Conservation (phyloP, 2,113 vertebrate genomes). For the Bufo gargarizans region DNA sequence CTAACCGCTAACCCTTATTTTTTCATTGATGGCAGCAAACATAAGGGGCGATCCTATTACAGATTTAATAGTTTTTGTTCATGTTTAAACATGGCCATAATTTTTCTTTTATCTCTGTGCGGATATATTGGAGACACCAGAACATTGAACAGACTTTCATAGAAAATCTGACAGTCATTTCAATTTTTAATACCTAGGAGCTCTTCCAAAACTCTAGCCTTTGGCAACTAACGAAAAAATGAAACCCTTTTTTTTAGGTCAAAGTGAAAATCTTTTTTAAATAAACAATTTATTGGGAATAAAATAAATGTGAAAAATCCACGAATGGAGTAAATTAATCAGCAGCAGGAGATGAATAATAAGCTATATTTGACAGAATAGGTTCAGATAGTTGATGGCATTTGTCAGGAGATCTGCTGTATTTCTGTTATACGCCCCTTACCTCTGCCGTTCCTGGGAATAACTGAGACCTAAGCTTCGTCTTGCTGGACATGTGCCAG, state of each 20-base stretch:
- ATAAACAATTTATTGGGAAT: slow-evolving; percentile 33
- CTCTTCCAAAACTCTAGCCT: slow-evolving; percentile 18
- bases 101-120: not conserved
- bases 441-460: not conserved
- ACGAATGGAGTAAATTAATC: slow-evolving; percentile 29
- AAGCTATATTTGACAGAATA: not conserved
- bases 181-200: slow-evolving; percentile 10
- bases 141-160: slow-evolving; percentile 3
- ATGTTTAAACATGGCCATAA: not conserved
- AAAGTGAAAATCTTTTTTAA: not conserved
- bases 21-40: not conserved
- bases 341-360: not conserved
- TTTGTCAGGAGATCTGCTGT: slow-evolving; percentile 15
- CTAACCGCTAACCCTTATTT: not conserved
- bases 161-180: slow-evolving; percentile 33
- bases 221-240: not conserved
- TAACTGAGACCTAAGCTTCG: not conserved
- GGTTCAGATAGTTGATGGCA: slow-evolving; percentile 1
- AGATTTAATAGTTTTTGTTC: not conserved
- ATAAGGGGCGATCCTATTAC: not conserved
- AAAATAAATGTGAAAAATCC: slow-evolving; percentile 7
- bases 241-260: not conserved
- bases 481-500: not conserved
- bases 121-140: slow-evolving; percentile 5
- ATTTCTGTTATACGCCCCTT: not conserved